Percentiles rank a stretch among this genome's conserved stretches.
phyloP scores from a whole-genome alignment of 2,113 vertebrate genomes.

The Bujurquina vittata region DNA sequence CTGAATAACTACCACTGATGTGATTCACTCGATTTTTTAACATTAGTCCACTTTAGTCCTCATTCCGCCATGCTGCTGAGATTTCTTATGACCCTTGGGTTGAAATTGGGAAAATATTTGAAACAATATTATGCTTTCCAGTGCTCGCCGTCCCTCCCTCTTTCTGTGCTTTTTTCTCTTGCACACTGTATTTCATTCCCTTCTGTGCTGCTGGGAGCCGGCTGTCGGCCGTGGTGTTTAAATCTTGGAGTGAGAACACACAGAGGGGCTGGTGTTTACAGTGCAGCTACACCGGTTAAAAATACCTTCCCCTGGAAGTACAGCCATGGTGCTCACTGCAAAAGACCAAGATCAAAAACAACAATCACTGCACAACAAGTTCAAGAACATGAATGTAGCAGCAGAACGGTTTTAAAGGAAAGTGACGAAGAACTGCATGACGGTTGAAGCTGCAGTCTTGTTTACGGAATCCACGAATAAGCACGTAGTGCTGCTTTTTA shows the following conservation, averaged over 20 bases:
- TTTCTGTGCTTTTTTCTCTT: constrained; percentile 32
- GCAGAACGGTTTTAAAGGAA: background rate
- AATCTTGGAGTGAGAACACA: constrained; percentile 72
- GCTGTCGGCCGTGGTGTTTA: constrained; percentile 57
- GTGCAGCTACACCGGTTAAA: constrained; percentile 59
- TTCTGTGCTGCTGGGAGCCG: constrained; percentile 48
- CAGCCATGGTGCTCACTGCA: constrained; percentile 30
- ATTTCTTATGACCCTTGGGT: constrained; percentile 48
- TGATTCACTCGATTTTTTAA: constrained; percentile 16
- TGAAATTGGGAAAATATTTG: constrained; percentile 42
- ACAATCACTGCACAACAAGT: background rate
- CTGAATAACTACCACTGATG: constrained; percentile 21
- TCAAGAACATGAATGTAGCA: background rate
- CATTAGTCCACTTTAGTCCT: constrained; percentile 16
- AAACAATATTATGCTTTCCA: constrained; percentile 54
- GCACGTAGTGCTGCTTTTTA: background rate
- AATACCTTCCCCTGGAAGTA: constrained; percentile 61
- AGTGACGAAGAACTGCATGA: rapidly evolving
- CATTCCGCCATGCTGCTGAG: constrained; percentile 15
- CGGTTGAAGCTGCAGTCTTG: background rate
- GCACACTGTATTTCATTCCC: constrained; percentile 51
- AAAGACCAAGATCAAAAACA: constrained; percentile 33
- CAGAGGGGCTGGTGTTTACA: constrained; percentile 70
- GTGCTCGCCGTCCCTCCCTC: constrained; percentile 7
- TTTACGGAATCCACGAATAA: background rate